phyloP scores from a whole-genome alignment of 2,113 vertebrate genomes.

The Malurus melanocephalus region DNA sequence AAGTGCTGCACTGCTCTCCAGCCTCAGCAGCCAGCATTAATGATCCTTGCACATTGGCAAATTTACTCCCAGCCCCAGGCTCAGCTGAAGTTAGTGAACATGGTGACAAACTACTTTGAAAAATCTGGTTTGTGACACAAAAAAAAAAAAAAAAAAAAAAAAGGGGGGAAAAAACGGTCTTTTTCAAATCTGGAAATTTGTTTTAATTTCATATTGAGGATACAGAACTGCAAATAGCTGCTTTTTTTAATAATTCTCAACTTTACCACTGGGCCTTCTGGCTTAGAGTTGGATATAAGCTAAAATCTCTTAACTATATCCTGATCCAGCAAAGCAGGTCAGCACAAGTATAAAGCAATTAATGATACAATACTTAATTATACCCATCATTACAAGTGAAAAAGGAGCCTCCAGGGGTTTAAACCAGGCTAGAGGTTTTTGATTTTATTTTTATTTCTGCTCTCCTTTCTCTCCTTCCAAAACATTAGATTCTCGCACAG shows the following conservation, averaged over 20 bases:
- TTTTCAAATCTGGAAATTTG: background rate
- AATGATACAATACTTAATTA: background rate
- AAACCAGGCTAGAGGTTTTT: background rate
- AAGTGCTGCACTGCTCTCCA: slow-evolving; percentile 3
- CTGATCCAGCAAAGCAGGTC: background rate
- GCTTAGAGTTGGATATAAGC: background rate
- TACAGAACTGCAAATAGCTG: background rate
- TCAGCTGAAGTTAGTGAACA: background rate
- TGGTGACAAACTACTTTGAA: background rate
- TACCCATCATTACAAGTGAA: background rate
- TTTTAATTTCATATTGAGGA: background rate
- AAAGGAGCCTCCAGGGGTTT: background rate
- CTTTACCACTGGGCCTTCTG: background rate
- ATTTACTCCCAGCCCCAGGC: background rate
- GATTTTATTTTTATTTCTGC: background rate
- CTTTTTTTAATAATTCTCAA: background rate
- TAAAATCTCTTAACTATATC: background rate
- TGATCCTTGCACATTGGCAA: background rate
- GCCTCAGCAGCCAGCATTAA: background rate
- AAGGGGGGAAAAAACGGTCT: too few relatives aligned
- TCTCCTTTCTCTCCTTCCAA: background rate
- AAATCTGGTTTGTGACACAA: background rate
- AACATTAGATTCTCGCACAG: background rate
- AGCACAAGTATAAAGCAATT: background rate
- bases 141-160: background rate